Evolutionary conservation across 2,113 vertebrate genomes (phyloP), one percentile per base, ranked within the genome.

Genomic region (Gasterosteus aculeatus): DNA sequence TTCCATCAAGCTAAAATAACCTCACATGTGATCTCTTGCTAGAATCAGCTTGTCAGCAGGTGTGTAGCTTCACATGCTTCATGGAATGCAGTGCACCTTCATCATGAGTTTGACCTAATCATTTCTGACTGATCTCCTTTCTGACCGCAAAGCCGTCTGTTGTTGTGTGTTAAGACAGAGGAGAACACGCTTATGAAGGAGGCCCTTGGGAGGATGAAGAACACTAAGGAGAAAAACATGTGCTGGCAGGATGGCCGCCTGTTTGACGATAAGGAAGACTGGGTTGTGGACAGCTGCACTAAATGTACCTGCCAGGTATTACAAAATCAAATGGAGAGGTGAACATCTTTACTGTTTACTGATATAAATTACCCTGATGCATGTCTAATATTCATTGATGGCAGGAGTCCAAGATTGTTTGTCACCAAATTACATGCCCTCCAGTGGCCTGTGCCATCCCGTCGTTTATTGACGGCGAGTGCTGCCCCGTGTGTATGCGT

Each of bases 251-350:
- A 98, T 33, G 98, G 98, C 3, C 95, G 98, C 12, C 92, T 98
- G 84, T 99, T 98, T 70, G 95, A 94, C 7, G 95, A 99, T 85
- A 96, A 96, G 15, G 97, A 98, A 81, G 96, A 97, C 72, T 99
- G 98, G 98, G 95, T 98, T 74, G 98, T 99, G 75, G 98, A 99
- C 89, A 98, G 97, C 92, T 99, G 98, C 64, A 99, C 97, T 44
- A 96, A 95, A 35, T 99, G 98, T 42, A 95, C 94, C 78, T 99
- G 98, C 90, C 95, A 96, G 97, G 98, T 99, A 91, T 80, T 84
- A 10, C 42, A 71, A 67, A 72, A 26, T 67, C 54, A 54, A 18
- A 42, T 35, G 5, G 18, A 68, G 60, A 56, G 10, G 41, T 42
- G 15, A 7, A 35, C 33, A 67, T 29, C 61, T 75, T 64, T 29